Percentiles rank a stretch among this genome's conserved stretches.
Evolutionary conservation across 2,888 invertebrate species (phyloP).

Genomic region (Lasiommata megera): DNA sequence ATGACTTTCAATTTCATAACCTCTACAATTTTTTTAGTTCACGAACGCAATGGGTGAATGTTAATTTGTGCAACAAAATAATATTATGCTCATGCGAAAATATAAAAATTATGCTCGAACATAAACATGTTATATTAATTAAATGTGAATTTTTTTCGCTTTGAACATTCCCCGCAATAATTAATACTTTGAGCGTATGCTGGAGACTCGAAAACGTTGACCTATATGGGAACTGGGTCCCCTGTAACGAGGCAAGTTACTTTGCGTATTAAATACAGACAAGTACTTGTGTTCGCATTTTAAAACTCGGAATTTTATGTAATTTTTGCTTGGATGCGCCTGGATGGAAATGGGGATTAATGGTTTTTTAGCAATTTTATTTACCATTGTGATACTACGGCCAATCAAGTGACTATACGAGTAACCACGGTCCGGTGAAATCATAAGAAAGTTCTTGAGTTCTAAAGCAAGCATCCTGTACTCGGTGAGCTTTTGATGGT

Average conservation of each 20-base stretch:
- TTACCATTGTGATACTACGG: background rate
- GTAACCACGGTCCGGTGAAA: too few species aligned
- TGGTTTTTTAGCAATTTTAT: background rate
- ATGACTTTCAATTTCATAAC: background rate
- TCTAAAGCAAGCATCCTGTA: too few species aligned
- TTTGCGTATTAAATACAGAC: conserved; percentile 27
- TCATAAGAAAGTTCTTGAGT: too few species aligned
- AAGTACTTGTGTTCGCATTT: conserved; percentile 19
- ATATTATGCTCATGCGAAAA: background rate
- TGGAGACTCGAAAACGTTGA: conserved; percentile 29
- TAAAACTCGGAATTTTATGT: conserved; percentile 22
- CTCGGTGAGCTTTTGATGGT: too few species aligned
- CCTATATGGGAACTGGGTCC: conserved; percentile 29
- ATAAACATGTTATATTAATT: conserved; percentile 1
- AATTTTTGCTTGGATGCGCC: conserved; percentile 12
- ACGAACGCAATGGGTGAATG: background rate
- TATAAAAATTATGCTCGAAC: background rate
- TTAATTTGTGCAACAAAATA: background rate
- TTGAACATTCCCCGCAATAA: conserved; percentile 23
- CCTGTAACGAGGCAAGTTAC: conserved; percentile 29
- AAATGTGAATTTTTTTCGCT: conserved; percentile 8
- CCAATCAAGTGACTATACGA: too few species aligned
- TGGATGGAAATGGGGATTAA: background rate
- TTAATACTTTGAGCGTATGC: conserved; percentile 27
- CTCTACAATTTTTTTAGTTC: background rate